Conservation (phyloP, 2,888 invertebrate genomes). For the Dynastes maya region DNA sequence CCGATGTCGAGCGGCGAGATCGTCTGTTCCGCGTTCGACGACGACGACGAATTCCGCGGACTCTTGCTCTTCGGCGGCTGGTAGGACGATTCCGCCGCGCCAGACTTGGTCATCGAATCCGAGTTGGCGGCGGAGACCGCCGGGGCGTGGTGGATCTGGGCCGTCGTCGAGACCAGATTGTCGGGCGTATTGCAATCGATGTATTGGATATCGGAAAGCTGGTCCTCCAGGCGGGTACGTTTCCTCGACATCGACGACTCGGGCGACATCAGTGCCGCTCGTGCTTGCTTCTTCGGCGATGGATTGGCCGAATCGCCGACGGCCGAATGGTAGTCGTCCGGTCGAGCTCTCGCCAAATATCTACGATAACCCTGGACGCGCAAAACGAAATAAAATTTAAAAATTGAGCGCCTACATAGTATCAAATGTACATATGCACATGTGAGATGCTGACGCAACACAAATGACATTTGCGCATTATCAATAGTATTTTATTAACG, state of each 20-base stretch:
- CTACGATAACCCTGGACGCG: constrained; percentile 70
- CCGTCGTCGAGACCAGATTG: constrained; percentile 69
- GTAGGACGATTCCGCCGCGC: constrained; percentile 57
- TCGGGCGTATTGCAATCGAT: constrained; percentile 87
- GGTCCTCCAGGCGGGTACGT: constrained; percentile 83
- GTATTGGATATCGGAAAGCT: constrained; percentile 84
- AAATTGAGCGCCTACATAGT: too few species aligned
- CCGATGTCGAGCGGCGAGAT: constrained; percentile 67
- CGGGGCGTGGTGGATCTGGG: constrained; percentile 53
- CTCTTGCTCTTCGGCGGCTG: constrained; percentile 69
- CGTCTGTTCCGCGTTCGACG: constrained; percentile 50
- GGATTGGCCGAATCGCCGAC: constrained; percentile 74
- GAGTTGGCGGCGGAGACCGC: too few species aligned
- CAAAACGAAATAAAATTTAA: not conserved
- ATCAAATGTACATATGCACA: too few species aligned
- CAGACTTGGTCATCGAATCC: too few species aligned
- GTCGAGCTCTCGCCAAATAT: constrained; percentile 72
- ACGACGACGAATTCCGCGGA: constrained; percentile 65
- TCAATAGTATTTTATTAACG: too few species aligned
- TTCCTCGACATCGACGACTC: constrained; percentile 72
- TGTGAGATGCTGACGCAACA: too few species aligned
- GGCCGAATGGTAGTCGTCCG: constrained; percentile 73
- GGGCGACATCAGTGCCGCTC: constrained; percentile 70
- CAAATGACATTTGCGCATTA: too few species aligned
- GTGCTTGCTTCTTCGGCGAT: constrained; percentile 76